phyloP scores from a whole-genome alignment of 35 echinoderm and acorn worm genomes.

The Antedon bifida region DNA sequence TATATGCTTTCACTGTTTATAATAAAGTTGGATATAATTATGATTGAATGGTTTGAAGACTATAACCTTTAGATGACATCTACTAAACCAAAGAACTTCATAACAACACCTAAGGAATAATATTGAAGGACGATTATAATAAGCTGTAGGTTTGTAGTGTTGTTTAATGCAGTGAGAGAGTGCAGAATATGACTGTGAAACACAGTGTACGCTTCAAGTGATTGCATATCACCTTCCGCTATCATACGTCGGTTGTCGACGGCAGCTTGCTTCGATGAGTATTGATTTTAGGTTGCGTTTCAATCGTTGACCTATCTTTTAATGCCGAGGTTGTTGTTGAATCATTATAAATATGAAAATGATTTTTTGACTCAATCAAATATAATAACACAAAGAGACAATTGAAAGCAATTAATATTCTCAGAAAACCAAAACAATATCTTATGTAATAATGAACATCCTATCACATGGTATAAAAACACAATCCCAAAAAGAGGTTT shows the following conservation, averaged over 20 bases:
- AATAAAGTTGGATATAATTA: background rate
- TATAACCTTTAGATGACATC: background rate
- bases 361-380: too few species aligned
- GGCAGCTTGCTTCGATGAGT: background rate
- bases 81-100: background rate
- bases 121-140: background rate
- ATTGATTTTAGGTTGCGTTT: background rate
- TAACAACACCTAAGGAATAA: background rate
- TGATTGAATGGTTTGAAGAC: background rate
- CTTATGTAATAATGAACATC: too few species aligned
- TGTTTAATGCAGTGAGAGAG: too few species aligned
- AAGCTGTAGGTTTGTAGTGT: too few species aligned
- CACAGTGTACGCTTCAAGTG: background rate
- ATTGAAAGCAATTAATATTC: too few species aligned
- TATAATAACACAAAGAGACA: too few species aligned
- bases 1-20: background rate
- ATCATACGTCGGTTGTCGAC: background rate
- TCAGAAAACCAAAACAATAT: too few species aligned
- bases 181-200: too few species aligned
- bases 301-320: background rate
- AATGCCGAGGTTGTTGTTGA: background rate
- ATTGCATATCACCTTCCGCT: background rate
- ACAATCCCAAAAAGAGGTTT: too few species aligned
- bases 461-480: too few species aligned
- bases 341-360: too few species aligned